Evolutionary conservation across 2,888 invertebrate species (phyloP), one percentile per base, ranked within the genome.

Genomic region (Pristionchus entomophagus): DNA sequence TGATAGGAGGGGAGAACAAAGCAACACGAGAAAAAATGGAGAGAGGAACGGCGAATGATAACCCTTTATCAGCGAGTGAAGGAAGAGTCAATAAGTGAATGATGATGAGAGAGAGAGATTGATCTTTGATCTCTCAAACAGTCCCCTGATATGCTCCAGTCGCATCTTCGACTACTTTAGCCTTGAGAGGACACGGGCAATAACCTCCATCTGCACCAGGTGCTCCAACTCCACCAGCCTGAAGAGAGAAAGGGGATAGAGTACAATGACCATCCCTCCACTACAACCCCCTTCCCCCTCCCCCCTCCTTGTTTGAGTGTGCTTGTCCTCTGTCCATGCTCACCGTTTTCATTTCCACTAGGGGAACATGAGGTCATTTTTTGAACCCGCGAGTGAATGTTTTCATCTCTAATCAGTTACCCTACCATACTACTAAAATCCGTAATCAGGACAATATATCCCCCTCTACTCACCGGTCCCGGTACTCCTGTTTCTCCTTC

Each of bases 171-270:
- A 41, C 41, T 0, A 51, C 32, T 29, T 78, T 78, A 12, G 45
- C 78, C 51, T 78, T 78, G 32, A 56, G 81, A 49, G 83, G 83
- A 45, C 83, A 83, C 17, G 83, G 83, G 29, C 83, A 83, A 32
- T 83, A 83, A 0, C 83, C 83, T 1, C 83, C 83, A 59, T 83
- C 83, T 2, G 41, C 59, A 26, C 83, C 83, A 1, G 83, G 83
- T 26, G 32, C 41, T 3, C 83, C 83, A 12, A 65, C 8, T 1
- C 10, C 26, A 2, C 83, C 83, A 29, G 45, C n/a, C 81, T 81
- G 35, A 53, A 81, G 17, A 22, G 3, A 49, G n/a, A 4, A 17
- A 77, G 41, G 10, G 14, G 12, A 10, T 77, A 14, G 5, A 35
- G 59, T 59, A 59, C 59, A 59, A 26, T 26, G 26, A 5, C n/a